Evolutionary conservation across 1,140 invertebrate species (phyloP).

Genomic region (Dreissena rostriformis): DNA sequence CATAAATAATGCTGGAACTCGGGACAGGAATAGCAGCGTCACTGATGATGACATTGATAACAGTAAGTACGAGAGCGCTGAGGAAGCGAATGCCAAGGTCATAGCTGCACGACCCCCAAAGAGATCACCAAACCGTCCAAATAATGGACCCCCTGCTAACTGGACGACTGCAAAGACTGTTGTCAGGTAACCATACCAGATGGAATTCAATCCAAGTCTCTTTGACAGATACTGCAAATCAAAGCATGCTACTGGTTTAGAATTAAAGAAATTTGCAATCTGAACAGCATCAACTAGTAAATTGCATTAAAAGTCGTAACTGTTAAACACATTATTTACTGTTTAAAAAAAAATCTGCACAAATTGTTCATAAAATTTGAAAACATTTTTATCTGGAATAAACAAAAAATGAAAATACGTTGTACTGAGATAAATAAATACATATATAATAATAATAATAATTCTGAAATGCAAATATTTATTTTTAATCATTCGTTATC

Average conservation of each 20-base stretch:
- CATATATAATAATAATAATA: too few species aligned
- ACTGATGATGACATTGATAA: constrained; percentile 69
- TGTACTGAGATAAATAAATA: too few species aligned
- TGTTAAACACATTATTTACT: too few species aligned
- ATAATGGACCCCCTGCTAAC: constrained; percentile 77
- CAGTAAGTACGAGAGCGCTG: constrained; percentile 69
- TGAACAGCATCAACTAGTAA: too few species aligned
- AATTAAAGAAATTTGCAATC: too few species aligned
- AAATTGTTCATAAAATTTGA: too few species aligned
- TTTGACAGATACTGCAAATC: constrained; percentile 78
- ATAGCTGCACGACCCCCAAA: constrained; percentile 76
- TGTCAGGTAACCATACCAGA: constrained; percentile 78
- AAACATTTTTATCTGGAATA: too few species aligned
- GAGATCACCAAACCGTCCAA: constrained; percentile 78
- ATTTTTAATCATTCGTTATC: too few species aligned
- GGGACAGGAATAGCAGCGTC: constrained; percentile 74
- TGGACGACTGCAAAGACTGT: constrained; percentile 78
- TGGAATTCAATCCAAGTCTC: constrained; percentile 76
- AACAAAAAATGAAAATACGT: too few species aligned
- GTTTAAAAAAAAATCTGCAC: too few species aligned
- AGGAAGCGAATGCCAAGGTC: constrained; percentile 73
- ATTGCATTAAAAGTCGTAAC: too few species aligned
- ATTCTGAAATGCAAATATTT: too few species aligned
- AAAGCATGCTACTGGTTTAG: background rate
- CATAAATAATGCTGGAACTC: constrained; percentile 77